Base-by-base conservation (phyloP, 2,113 vertebrate genomes). In the Oryzias melastigma region DNA sequence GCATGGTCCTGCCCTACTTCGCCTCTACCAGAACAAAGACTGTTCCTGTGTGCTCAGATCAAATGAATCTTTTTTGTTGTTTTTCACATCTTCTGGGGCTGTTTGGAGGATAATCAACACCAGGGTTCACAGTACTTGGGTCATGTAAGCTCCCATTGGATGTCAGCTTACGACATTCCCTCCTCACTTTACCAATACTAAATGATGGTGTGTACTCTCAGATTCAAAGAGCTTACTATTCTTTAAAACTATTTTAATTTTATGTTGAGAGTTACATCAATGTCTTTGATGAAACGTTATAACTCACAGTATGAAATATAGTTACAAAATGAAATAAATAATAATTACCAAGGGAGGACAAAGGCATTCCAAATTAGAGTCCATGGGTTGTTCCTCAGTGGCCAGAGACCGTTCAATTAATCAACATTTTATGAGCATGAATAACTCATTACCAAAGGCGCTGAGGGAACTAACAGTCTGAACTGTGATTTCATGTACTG, bases 401-500 rank as follows among this genome's bases (percentile, higher is more conserved):
- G 53, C 52, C 58, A 19, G 41, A 58, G 58, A 67, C 52, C 2
- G n/a, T 69, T 58, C 60, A 74, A 82, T 85, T 71, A 68, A 84
- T 84, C 70, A 85, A 59, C 52, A 43, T 71, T 77, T 75, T 44
- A 70, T 71, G 42, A 64, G 68, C 71, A 57, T 70, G 70, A 84
- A 76, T 75, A 61, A 74, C 47, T 75, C 54, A 73, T 77, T 73
- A 68, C 17, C 17, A 43, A 61, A 47, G 46, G 41, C 29, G 40
- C 62, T 58, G 20, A 53, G 68, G 52, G 52, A 77, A 41, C 48
- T 22, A 43, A 25, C 42, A 48, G 47, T 59, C 59, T 52, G 50
- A 5, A 65, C 35, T 58, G 44, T 19, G 43, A 65, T 47, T 73
- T 68, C 35, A 27, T 60, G n/a, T 55, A 51, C 29, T 27, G 12